phyloP scores from a whole-genome alignment of 2,113 vertebrate genomes.

The Odontesthes bonariensis region DNA sequence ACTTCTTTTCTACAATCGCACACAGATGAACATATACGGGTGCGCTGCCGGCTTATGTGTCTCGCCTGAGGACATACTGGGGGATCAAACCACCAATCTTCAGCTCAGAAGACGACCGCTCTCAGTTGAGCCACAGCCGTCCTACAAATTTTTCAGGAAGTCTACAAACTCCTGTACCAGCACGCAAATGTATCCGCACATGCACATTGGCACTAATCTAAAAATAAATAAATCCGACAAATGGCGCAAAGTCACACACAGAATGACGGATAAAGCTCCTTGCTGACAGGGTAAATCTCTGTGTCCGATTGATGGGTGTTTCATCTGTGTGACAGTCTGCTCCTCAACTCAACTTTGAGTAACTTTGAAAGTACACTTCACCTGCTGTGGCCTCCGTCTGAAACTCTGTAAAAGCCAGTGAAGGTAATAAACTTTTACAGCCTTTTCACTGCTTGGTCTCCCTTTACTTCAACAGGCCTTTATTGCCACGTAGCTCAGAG shows the following conservation, averaged over 20 bases:
- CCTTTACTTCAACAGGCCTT: slow-evolving; percentile 37
- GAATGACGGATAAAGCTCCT: slow-evolving; percentile 43
- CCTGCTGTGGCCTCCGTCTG: slow-evolving; percentile 51
- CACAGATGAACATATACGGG: no score
- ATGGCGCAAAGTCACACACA: slow-evolving; percentile 40
- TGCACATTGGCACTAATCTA: neutral
- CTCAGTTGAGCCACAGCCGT: no score
- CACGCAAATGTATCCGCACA: neutral
- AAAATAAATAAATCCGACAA: slow-evolving; percentile 40
- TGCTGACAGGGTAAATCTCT: slow-evolving; percentile 61
- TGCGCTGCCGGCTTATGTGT: no score
- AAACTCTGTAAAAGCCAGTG: slow-evolving; percentile 53
- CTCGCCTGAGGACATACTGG: no score
- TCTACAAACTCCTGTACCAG: neutral
- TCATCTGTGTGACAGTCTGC: slow-evolving; percentile 66
- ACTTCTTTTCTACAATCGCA: no score
- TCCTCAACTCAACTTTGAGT: slow-evolving; percentile 48
- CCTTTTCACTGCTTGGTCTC: slow-evolving; percentile 37
- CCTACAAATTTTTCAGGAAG: no score
- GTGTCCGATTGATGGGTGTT: slow-evolving; percentile 44
- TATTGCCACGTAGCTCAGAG: slow-evolving; percentile 46
- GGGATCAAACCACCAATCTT: no score
- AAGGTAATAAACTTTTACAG: slow-evolving; percentile 57
- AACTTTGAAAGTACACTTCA: slow-evolving; percentile 52
- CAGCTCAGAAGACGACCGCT: no score